Base-by-base conservation (phyloP, 2,797 vertebrate species). In the Myotis myotis region DNA sequence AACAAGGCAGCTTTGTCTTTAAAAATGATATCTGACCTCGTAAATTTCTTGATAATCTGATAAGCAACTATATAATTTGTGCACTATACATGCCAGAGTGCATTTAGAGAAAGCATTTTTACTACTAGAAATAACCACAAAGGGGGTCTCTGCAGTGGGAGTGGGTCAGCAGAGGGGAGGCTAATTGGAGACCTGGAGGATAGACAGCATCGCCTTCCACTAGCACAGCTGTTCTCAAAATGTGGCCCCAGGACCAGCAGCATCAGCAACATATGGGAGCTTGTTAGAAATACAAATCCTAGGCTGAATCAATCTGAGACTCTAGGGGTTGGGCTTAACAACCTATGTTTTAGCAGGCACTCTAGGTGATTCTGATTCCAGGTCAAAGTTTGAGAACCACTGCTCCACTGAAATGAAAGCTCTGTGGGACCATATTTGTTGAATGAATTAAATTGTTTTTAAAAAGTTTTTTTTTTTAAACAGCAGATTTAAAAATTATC, bases 1-100 rank as follows among this genome's bases (percentile, higher is more conserved):
- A 96, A 97, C 78, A 95, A 92, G 41, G 62, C 71, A 84, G 38
- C n/a, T 94, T 95, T 89, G 85, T 93, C 85, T 96, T 93, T 92
- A 87, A 96, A 93, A 93, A 83, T 62, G 80, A 15, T 80, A 51
- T 82, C 44, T 92, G 74, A 96, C 57, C 87, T 92, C 90, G 49
- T 71, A 86, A 47, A 89, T 86, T 80, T 88, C 47, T 92, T 28
- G 66, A 36, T 93, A 83, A 94, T 72, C 78, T 82, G 47, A 82
- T 80, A 86, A 96, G 38, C 86, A 95, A 51, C 70, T 76, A 72
- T 12, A 60, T 41, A 88, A 84, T 92, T 66, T 92, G 30, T 76
- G 38, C 4, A 6, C 17, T 49, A 51, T 28, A 28, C 8, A 12
- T 8, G 57, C 28, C n/a, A 86, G 70, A 82, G 2, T 79, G 38